Conservation (phyloP, 2,797 vertebrate species). For the Psittacula derbiana region DNA sequence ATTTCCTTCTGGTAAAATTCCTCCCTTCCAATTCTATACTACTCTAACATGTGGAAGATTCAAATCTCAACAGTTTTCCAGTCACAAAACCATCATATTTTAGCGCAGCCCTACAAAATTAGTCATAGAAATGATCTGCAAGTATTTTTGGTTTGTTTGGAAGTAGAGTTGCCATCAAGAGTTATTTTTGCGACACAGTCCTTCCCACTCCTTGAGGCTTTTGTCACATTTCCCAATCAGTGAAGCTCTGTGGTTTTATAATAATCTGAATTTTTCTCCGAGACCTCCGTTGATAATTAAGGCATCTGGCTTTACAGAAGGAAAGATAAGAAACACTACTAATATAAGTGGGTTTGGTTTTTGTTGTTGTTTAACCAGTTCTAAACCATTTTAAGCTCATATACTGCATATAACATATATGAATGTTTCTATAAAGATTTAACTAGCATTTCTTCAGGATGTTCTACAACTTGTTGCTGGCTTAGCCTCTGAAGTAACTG, state of each 20-base stretch:
- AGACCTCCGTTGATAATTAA: conserved; percentile 20
- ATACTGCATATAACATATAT: neutral
- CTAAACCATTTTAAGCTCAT: neutral
- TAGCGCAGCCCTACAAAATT: neutral
- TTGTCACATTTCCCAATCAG: neutral
- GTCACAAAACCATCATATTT: neutral
- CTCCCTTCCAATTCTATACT: neutral
- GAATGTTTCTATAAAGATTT: neutral
- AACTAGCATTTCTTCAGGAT: neutral
- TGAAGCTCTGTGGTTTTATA: neutral
- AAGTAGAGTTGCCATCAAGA: neutral
- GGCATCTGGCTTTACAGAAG: conserved; percentile 33
- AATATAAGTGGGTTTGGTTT: neutral
- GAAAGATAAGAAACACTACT: neutral
- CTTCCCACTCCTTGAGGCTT: neutral
- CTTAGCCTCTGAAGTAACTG: neutral
- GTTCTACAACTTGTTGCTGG: neutral
- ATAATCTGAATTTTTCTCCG: neutral
- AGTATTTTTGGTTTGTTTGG: neutral
- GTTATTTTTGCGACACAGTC: neutral
- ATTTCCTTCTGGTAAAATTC: neutral
- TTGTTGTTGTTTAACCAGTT: neutral
- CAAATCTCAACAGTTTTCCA: neutral
- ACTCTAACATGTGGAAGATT: neutral
- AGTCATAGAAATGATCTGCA: neutral